Evolutionary conservation across 2,113 vertebrate species (phyloP), one percentile per base, ranked within the genome.

Genomic region (Myotis brandtii): DNA sequence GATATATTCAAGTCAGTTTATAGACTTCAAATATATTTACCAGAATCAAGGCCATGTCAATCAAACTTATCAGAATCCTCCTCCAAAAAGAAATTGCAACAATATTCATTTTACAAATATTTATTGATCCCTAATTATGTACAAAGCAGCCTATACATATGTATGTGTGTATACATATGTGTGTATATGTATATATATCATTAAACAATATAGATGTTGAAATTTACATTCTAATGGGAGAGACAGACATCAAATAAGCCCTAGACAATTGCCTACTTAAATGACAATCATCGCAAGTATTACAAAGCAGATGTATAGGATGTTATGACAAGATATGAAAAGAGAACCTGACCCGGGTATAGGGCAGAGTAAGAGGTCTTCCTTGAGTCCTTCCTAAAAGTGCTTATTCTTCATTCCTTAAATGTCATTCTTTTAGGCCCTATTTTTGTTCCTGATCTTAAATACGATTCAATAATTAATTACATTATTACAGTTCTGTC

Each of bases 391-490:
- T 50, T 95, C 62, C 59, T 72, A 11, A 80, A 96, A 93, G 32
- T n/a, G 13, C 30, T 96, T 67, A 48, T 82, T 91, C 32, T 91
- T 85, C 34, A 43, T 77, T 89, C 40, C n/a, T 66, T 59, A 92
- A 76, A 77, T 52, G 64, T 79, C 64, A 25, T 86, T 79, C 79
- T 92, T 86, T 90, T 95, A 80, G 32, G 62, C 25, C 27, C 34
- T 89, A 50, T 59, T 96, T 95, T 84, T 93, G 67, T 54, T 87
- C 67, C 73, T 88, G 5, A 91, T 84, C 43, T 95, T 95, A 79
- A 92, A 89, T 92, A 83, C 13, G 56, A 89, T 75, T 89, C 64
- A 89, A 30, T 92, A 92, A 93, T 89, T 92, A 95, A 95, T 86
- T 37, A 59, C 64, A 21, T 43, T 67, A 69, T 93, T 89, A 80